Conservation (phyloP, 2,113 vertebrate genomes). For the Cyprinodon brontotheroides region DNA sequence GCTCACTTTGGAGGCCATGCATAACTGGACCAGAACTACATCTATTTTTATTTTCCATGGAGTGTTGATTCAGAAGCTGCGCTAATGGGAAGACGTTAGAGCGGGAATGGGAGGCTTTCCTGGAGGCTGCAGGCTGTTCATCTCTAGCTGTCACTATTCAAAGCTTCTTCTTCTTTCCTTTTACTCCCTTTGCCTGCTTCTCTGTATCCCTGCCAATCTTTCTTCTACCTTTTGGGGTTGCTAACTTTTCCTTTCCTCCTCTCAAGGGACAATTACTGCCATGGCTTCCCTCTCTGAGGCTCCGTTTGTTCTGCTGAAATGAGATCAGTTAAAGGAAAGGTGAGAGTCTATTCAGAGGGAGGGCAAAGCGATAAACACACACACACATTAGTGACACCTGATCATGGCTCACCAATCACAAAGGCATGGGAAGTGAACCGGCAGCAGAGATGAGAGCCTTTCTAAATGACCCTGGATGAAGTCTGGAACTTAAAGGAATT, state of each 20-base stretch:
- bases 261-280: constrained; percentile 73
- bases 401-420: constrained; percentile 47
- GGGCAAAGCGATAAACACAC: constrained; percentile 69
- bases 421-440: constrained; percentile 36
- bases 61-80: constrained; percentile 67
- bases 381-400: constrained; percentile 47
- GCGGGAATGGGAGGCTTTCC: constrained; percentile 56
- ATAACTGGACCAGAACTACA: constrained; percentile 62
- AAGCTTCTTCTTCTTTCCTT: constrained; percentile 28
- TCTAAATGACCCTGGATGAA: constrained; percentile 33
- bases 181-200: constrained; percentile 32
- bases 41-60: constrained; percentile 67
- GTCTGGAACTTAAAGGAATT: constrained; percentile 32
- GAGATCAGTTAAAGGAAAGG: constrained; percentile 77
- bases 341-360: constrained; percentile 72
- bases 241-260: constrained; percentile 55
- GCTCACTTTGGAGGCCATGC: constrained; percentile 38
- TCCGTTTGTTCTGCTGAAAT: constrained; percentile 74
- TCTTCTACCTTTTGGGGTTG: constrained; percentile 27
- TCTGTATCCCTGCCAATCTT: constrained; percentile 21
- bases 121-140: constrained; percentile 63
- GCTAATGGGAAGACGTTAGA: constrained; percentile 62
- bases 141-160: constrained; percentile 64
- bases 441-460: constrained; percentile 32
- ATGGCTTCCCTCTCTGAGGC: constrained; percentile 56